phyloP scores from a whole-genome alignment of 2,797 vertebrate genomes.

The Botia almorhae region DNA sequence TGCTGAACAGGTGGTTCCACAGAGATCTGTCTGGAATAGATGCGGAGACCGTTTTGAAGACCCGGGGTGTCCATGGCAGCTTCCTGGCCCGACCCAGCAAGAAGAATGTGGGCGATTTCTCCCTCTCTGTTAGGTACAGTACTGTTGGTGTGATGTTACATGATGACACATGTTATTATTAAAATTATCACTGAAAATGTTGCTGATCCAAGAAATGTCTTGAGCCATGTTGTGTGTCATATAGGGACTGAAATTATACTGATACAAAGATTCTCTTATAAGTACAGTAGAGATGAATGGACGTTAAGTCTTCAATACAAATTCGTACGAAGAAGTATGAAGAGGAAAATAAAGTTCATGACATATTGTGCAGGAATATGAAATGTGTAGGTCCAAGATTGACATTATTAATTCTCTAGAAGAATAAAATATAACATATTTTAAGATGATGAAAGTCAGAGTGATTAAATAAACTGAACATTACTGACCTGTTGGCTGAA shows the following conservation, averaged over 20 bases:
- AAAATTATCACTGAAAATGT: neutral
- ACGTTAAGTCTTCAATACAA: neutral
- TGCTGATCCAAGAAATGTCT: no score
- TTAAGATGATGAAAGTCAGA: no score
- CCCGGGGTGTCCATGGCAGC: conserved; percentile 88
- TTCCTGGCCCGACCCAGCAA: conserved; percentile 94
- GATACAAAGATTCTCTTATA: neutral
- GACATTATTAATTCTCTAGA: no score
- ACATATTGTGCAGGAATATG: no score
- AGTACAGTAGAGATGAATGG: neutral
- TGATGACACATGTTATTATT: neutral
- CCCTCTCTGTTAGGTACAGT: conserved; percentile 91
- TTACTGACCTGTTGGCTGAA: no score
- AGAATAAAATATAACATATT: no score
- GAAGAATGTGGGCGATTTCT: conserved; percentile 93
- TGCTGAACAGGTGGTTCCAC: conserved; percentile 91
- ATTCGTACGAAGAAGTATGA: neutral
- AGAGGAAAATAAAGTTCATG: neutral
- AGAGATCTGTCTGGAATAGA: conserved; percentile 90
- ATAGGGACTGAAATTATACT: neutral
- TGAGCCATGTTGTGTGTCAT: neutral
- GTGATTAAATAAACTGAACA: no score
- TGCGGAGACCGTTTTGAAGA: conserved; percentile 88
- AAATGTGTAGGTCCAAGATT: no score
- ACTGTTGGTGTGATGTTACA: neutral